phyloP scores from a whole-genome alignment of 2,888 invertebrate species.

The Piscicola geometra region DNA sequence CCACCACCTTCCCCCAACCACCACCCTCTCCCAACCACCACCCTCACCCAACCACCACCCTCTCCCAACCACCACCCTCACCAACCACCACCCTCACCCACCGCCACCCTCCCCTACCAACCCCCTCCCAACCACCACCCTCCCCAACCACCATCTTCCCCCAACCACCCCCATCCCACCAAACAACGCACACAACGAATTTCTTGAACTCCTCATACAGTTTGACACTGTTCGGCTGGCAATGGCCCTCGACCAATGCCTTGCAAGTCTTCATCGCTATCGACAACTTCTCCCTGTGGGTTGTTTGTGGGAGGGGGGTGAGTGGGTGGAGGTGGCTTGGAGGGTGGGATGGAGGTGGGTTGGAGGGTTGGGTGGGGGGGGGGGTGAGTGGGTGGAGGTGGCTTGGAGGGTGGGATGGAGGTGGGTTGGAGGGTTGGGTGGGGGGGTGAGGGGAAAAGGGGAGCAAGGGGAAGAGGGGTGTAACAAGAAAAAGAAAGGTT shows the following conservation, averaged over 20 bases:
- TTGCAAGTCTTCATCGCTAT: not conserved
- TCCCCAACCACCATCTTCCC: not conserved
- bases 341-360: too few species aligned
- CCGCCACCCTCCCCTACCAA: not conserved
- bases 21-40: not conserved
- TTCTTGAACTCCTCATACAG: constrained; percentile 1
- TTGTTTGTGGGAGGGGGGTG: too few species aligned
- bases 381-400: too few species aligned
- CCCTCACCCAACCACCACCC: not conserved
- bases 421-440: too few species aligned
- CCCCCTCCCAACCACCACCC: not conserved
- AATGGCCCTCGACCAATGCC: constrained; percentile 17
- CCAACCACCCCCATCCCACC: not conserved
- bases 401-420: too few species aligned
- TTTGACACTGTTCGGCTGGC: constrained; percentile 14
- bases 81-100: not conserved
- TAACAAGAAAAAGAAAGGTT: too few species aligned
- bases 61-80: not conserved
- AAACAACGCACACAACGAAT: constrained; percentile 10
- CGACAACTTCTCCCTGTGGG: constrained; percentile 19
- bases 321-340: not conserved
- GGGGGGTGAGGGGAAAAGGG: too few species aligned
- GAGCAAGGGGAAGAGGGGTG: too few species aligned
- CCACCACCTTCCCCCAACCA: not conserved
- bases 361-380: too few species aligned